A percentile compares a stretch with the other conserved stretches of the same genome.
Evolutionary conservation across 2,888 invertebrate genomes (phyloP).

Genomic region (Hirtodrosophila histrioides): DNA sequence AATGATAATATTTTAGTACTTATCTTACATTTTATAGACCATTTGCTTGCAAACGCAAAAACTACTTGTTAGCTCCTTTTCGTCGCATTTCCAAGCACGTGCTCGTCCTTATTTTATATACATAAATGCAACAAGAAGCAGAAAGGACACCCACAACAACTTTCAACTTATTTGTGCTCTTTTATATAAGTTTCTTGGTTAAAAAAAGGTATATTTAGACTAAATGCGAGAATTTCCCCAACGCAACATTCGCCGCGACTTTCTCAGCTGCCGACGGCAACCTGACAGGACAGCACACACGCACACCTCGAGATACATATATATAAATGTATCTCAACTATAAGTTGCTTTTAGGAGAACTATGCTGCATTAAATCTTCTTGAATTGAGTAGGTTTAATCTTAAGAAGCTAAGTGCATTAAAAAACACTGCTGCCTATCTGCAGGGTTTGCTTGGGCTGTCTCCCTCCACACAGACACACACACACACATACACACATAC

Average conservation of each 20-base stretch:
- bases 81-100: slow-evolving; percentile 43
- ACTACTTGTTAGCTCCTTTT: slow-evolving; percentile 68
- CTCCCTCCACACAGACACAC: slow-evolving; percentile 12
- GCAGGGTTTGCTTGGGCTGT: slow-evolving; percentile 33
- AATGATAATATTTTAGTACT: neutral
- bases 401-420: slow-evolving; percentile 16
- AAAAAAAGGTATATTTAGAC: neutral
- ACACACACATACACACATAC: slow-evolving; percentile 9
- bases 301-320: slow-evolving; percentile 19
- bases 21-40: neutral
- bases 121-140: slow-evolving; percentile 11
- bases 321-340: slow-evolving; percentile 32
- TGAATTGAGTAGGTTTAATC: slow-evolving; percentile 13
- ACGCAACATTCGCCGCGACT: slow-evolving; percentile 39
- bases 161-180: neutral
- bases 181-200: neutral
- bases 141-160: neutral
- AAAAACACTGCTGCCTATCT: slow-evolving; percentile 12
- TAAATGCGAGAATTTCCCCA: slow-evolving; percentile 40
- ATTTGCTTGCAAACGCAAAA: slow-evolving; percentile 13
- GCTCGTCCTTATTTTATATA: slow-evolving; percentile 11
- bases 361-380: neutral
- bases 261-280: slow-evolving; percentile 45
- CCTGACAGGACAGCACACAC: slow-evolving; percentile 3
- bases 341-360: neutral